Percentiles rank a stretch among this genome's conserved stretches.
Conservation (phyloP, 2,113 vertebrate genomes). For the Platichthys stellatus region DNA sequence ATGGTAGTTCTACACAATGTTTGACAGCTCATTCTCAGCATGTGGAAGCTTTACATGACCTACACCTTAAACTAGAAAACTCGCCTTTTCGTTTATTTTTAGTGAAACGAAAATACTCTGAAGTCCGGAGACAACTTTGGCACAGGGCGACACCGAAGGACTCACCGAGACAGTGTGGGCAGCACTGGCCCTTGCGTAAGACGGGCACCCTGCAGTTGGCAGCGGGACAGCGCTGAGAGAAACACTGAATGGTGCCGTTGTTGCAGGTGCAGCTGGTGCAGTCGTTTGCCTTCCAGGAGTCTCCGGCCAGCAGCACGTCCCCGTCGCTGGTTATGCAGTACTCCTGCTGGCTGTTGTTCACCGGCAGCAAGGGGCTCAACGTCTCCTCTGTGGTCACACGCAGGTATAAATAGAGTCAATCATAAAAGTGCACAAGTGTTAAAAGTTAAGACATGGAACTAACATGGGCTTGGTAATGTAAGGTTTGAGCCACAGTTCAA, state of each 20-base stretch:
- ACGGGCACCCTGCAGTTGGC: conserved; percentile 83
- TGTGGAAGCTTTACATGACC: conserved; percentile 21
- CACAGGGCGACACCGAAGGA: background rate
- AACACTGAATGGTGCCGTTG: conserved; percentile 84
- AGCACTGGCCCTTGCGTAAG: conserved; percentile 86
- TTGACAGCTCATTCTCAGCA: background rate
- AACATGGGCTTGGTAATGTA: background rate
- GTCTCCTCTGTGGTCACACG: conserved; percentile 73
- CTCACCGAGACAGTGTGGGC: conserved; percentile 86
- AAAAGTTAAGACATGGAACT: background rate
- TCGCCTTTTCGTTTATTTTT: background rate
- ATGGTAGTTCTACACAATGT: background rate
- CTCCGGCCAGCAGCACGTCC: conserved; percentile 81
- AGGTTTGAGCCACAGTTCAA: background rate
- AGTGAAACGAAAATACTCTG: conserved; percentile 4
- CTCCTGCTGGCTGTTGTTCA: conserved; percentile 78
- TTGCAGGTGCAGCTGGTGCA: conserved; percentile 86
- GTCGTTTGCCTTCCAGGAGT: conserved; percentile 84
- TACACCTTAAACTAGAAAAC: background rate
- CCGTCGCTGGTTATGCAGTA: conserved; percentile 85
- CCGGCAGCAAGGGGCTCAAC: conserved; percentile 73
- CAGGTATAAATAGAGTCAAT: conserved; percentile 13
- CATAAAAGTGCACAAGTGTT: background rate
- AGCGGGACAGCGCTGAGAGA: conserved; percentile 82
- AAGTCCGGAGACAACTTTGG: background rate